phyloP scores from a whole-genome alignment of 2,113 vertebrate species.

The Corythoichthys intestinalis region DNA sequence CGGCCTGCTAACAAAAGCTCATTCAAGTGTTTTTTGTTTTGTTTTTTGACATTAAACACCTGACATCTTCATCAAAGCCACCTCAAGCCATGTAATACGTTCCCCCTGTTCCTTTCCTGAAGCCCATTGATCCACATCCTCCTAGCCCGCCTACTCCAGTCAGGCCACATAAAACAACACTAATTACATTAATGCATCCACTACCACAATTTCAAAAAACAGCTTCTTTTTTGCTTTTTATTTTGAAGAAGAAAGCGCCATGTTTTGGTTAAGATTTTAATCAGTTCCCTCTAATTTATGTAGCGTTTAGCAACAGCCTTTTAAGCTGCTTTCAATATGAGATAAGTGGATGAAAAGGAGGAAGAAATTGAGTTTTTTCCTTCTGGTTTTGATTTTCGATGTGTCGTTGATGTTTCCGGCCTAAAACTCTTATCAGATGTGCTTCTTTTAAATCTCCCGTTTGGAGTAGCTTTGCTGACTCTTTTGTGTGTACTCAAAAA shows the following conservation, averaged over 20 bases:
- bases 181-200: conserved; percentile 67
- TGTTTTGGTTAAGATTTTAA: conserved; percentile 64
- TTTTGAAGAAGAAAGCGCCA: conserved; percentile 38
- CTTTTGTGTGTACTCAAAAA: conserved; percentile 4
- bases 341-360: conserved; percentile 31
- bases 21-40: not conserved
- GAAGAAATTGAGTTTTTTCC: conserved; percentile 55
- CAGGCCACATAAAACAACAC: conserved; percentile 58
- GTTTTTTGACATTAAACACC: not conserved
- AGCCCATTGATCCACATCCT: conserved; percentile 31
- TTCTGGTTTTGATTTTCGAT: conserved; percentile 62
- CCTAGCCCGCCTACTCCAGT: conserved; percentile 64
- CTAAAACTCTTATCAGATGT: conserved; percentile 67
- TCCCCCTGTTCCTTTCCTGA: not conserved
- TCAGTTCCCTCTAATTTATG: conserved; percentile 68
- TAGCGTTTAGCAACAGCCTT: conserved; percentile 63
- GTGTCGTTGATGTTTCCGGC: conserved; percentile 49
- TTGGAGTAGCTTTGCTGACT: conserved; percentile 30
- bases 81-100: conserved; percentile 26
- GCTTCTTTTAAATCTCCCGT: conserved; percentile 40
- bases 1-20: not conserved
- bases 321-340: conserved; percentile 71
- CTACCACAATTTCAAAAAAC: conserved; percentile 54
- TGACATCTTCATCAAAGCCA: conserved; percentile 1
- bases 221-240: conserved; percentile 40